phyloP scores from a whole-genome alignment of 2,797 vertebrate genomes.

The Ficedula albicollis region DNA sequence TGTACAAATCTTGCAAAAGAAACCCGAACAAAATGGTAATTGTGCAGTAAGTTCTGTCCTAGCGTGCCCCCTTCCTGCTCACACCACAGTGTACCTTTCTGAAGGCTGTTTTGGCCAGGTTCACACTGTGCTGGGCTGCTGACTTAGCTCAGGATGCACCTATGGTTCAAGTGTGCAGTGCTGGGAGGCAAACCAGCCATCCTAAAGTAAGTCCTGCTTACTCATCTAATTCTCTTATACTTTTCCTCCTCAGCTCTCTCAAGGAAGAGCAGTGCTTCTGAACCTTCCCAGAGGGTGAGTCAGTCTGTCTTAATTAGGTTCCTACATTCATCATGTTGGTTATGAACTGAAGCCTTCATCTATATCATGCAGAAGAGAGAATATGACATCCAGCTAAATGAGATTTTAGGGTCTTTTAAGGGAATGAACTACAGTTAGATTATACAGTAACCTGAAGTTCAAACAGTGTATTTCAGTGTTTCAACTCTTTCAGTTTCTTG shows the following conservation, averaged over 20 bases:
- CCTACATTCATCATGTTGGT: not conserved
- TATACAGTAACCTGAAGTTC: not conserved
- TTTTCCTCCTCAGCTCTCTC: not conserved
- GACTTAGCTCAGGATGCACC: not conserved
- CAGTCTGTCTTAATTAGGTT: conserved; percentile 7
- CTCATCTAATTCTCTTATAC: not conserved
- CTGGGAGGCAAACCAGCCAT: not conserved
- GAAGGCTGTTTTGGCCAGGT: not conserved
- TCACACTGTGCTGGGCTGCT: not conserved
- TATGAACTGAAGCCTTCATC: not conserved
- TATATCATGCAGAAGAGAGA: not conserved
- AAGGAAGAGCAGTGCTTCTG: not conserved
- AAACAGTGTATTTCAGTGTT: not conserved
- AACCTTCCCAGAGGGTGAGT: not conserved
- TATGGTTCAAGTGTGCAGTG: not conserved
- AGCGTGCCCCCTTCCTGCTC: not conserved
- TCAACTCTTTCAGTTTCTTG: not conserved
- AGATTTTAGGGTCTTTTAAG: not conserved
- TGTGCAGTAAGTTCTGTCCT: not conserved
- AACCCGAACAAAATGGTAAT: not conserved
- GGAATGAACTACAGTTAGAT: not conserved
- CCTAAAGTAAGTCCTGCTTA: not conserved
- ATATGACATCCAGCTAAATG: not conserved
- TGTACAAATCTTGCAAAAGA: not conserved
- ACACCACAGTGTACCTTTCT: accelerated